Evolutionary conservation across 2,797 vertebrate genomes (phyloP).

Genomic region (Microtus californicus): DNA sequence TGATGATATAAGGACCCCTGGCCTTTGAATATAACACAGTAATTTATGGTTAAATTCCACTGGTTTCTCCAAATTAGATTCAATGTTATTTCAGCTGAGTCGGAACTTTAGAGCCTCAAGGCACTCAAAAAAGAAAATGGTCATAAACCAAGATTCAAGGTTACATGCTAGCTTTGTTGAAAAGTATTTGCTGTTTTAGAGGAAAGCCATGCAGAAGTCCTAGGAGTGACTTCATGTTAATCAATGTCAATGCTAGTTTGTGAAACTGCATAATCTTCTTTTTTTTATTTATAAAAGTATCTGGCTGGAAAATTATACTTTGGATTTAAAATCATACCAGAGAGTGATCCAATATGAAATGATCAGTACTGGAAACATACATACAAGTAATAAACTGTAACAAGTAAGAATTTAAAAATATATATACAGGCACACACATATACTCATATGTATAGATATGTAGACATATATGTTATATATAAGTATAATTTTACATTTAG

Average conservation of each 20-base stretch:
- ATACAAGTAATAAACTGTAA: background rate
- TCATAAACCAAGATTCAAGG: constrained; percentile 45
- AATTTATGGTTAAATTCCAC: constrained; percentile 85
- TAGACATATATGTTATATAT: background rate
- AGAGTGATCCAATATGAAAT: background rate
- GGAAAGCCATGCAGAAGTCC: background rate
- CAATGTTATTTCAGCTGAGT: constrained; percentile 84
- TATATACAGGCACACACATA: no score
- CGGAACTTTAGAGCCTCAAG: constrained; percentile 79
- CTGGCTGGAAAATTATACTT: background rate
- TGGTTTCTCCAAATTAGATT: constrained; percentile 87
- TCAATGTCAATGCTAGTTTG: background rate
- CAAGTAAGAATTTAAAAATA: background rate
- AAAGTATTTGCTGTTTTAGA: constrained; percentile 38
- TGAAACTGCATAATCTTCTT: background rate
- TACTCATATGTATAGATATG: background rate
- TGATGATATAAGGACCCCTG: constrained; percentile 83
- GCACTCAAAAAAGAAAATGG: constrained; percentile 25
- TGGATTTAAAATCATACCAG: constrained; percentile 9
- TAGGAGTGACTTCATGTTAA: background rate
- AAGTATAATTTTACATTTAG: background rate
- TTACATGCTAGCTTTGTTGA: background rate
- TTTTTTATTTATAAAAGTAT: constrained; percentile 17
- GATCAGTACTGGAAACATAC: background rate
- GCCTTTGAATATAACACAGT: constrained; percentile 83